phyloP scores from a whole-genome alignment of 2,888 invertebrate genomes.

The Epinotia ramella region DNA sequence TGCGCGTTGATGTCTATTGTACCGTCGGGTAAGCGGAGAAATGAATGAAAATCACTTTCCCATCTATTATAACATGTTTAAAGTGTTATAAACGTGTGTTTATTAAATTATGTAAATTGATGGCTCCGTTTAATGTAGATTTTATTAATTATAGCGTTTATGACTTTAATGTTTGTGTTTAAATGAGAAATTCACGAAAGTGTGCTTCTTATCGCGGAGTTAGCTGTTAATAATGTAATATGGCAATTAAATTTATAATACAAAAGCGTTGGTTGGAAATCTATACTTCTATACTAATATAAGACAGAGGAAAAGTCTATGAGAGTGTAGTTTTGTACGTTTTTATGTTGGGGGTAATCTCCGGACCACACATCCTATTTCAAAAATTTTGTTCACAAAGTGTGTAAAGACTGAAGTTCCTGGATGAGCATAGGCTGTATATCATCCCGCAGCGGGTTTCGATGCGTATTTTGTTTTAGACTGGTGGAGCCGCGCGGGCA shows the following conservation, averaged over 20 bases:
- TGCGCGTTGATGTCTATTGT: slow-evolving; percentile 73
- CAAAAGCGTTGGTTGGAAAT: background rate
- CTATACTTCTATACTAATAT: background rate
- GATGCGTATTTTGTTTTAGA: too few species aligned
- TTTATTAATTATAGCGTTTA: background rate
- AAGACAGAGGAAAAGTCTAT: background rate
- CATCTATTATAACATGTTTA: slow-evolving; percentile 11
- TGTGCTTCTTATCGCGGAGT: background rate
- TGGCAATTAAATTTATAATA: background rate
- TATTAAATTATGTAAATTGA: background rate
- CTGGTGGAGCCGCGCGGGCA: too few species aligned
- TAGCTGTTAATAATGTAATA: background rate
- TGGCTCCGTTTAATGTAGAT: background rate
- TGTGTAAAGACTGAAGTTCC: too few species aligned
- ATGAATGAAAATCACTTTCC: slow-evolving; percentile 16
- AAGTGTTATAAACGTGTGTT: slow-evolving; percentile 1
- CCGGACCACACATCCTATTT: too few species aligned
- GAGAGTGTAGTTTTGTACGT: too few species aligned
- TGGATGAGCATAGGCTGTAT: too few species aligned
- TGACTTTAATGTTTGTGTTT: background rate
- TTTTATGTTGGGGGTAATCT: too few species aligned
- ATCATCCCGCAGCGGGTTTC: too few species aligned
- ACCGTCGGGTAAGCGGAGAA: slow-evolving; percentile 44
- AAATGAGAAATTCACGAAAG: background rate
- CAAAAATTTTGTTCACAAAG: too few species aligned